Percentiles rank a stretch among this genome's conserved stretches.
These are phyloP conservation scores for Sebastes elongatus DNA, from an alignment of 2,797 vertebrate species.

Conservation along the genomic window DNA sequence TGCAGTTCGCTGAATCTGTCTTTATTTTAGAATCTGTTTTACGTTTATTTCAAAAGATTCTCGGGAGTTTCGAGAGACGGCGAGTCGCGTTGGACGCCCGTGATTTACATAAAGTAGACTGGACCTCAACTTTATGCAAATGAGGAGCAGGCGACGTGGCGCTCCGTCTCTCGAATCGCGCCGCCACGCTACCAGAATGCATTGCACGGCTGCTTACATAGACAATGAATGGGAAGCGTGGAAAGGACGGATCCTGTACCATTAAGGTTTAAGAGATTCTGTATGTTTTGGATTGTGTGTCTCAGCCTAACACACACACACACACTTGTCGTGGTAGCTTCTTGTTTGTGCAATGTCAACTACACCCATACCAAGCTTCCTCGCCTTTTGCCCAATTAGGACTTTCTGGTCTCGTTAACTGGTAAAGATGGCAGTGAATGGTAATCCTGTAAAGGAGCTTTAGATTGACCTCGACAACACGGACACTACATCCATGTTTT, in stretches of 20 bases:
- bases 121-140: rapidly evolving
- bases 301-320: neutral
- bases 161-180: no score
- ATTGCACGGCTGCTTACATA: no score
- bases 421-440: neutral
- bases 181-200: no score
- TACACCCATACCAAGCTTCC: neutral
- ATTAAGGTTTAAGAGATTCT: neutral
- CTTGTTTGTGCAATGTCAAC: neutral
- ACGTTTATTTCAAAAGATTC: no score
- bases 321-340: neutral
- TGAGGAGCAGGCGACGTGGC: no score
- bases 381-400: neutral
- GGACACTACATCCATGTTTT: neutral
- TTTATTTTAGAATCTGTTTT: no score
- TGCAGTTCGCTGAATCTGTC: no score
- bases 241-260: no score
- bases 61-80: no score
- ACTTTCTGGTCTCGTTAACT: neutral
- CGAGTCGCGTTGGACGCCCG: no score
- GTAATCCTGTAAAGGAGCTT: neutral
- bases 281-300: neutral
- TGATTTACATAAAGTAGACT: no score
- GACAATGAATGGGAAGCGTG: no score
- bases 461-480: neutral